phyloP scores from a whole-genome alignment of 2,113 vertebrate species.

The Eira barbara region DNA sequence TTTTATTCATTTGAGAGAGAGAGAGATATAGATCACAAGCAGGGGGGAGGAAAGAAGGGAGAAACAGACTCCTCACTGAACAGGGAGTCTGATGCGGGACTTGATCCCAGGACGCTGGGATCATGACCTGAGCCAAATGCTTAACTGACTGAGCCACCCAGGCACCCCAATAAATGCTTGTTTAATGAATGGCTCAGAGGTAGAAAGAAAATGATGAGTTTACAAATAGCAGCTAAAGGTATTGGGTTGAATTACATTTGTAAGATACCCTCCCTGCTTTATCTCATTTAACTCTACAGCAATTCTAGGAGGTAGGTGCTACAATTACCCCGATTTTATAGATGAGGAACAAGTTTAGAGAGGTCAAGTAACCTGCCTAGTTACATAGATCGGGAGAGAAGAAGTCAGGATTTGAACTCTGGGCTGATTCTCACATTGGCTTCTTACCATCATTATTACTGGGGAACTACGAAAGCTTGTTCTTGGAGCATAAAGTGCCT shows the following conservation, averaged over 20 bases:
- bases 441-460: not conserved
- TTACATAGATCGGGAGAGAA: not conserved
- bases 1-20: too few species aligned
- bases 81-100: too few species aligned
- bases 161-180: not conserved
- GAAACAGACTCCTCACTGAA: too few species aligned
- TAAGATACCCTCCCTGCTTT: too few species aligned
- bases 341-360: not conserved
- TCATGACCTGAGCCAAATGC: too few species aligned
- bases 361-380: not conserved
- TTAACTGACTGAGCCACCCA: too few species aligned
- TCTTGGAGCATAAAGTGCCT: not conserved
- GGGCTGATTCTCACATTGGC: not conserved
- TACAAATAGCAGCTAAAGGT: not conserved
- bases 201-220: not conserved
- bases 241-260: accelerated
- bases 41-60: too few species aligned
- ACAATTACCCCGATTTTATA: not conserved
- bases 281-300: not conserved
- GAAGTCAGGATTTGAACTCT: not conserved
- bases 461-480: accelerated
- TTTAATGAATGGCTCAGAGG: not conserved
- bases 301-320: not conserved
- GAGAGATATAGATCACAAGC: too few species aligned
- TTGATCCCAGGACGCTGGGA: too few species aligned